These are phyloP conservation scores for Oceanodroma leucorhoa DNA, from an alignment of 2,797 vertebrate genomes.

Conservation along the genomic window DNA sequence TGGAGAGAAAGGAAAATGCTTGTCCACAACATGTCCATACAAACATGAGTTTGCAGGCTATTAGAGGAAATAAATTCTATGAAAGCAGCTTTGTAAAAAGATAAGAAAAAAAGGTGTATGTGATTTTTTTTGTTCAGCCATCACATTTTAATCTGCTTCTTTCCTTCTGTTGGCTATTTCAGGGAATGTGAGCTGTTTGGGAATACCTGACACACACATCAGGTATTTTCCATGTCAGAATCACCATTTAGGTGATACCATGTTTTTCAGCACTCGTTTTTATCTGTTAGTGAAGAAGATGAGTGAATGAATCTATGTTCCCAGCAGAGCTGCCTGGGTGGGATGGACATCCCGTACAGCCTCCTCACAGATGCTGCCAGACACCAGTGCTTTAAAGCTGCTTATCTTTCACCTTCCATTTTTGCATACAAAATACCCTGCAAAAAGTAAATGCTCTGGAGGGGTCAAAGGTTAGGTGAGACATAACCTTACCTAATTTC, in stretches of 20 bases:
- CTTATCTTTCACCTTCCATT: background rate
- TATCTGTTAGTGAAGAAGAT: background rate
- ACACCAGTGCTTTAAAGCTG: background rate
- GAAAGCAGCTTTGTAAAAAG: background rate
- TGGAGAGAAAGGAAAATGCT: background rate
- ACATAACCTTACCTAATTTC: background rate
- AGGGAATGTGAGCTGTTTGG: background rate
- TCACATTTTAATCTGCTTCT: background rate
- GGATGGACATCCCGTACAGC: background rate
- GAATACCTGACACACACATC: background rate
- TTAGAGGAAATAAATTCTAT: background rate
- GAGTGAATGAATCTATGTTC: background rate
- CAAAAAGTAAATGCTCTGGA: background rate
- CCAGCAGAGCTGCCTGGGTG: background rate
- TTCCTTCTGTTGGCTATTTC: background rate
- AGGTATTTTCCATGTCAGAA: background rate
- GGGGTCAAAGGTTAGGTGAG: background rate
- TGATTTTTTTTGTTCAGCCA: background rate
- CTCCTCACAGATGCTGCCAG: background rate
- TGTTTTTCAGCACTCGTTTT: background rate
- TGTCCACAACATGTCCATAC: too few relatives aligned
- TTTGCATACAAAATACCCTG: background rate
- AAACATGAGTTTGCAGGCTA: background rate
- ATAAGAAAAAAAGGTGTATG: background rate
- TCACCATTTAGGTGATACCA: background rate